These are phyloP conservation scores for Sminthurides bifidus DNA, from an alignment of 1,140 invertebrate genomes.

Conservation along the genomic window DNA sequence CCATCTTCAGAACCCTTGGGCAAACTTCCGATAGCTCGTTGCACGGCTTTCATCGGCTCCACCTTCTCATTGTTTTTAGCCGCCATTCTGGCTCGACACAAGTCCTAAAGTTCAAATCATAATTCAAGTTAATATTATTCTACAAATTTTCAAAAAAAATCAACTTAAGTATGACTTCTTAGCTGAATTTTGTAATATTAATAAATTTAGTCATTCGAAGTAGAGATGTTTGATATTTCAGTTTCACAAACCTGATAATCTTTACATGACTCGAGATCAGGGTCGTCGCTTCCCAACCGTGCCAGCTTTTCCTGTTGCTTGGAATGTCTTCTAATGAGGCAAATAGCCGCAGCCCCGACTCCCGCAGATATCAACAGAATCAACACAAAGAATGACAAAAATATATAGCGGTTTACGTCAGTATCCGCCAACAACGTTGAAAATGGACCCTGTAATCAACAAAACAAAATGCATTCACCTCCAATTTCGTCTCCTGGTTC, in stretches of 20 bases:
- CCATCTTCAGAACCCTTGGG: constrained; percentile 67
- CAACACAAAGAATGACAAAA: too few species aligned
- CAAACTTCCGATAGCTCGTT: constrained; percentile 57
- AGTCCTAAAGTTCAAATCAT: too few species aligned
- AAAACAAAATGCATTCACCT: too few species aligned
- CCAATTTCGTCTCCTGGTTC: too few species aligned
- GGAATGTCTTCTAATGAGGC: constrained; percentile 60
- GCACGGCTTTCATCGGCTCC: constrained; percentile 44
- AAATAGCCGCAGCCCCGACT: constrained; percentile 53
- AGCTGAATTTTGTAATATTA: background rate
- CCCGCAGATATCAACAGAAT: too few species aligned
- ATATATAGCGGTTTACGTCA: too few species aligned
- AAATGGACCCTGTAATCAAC: too few species aligned
- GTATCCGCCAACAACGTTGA: too few species aligned
- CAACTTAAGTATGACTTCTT: constrained; percentile 22
- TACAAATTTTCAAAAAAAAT: too few species aligned
- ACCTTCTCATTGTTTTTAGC: constrained; percentile 46
- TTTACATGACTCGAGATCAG: constrained; percentile 60
- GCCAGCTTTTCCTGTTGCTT: constrained; percentile 55
- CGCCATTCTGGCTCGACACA: constrained; percentile 90
- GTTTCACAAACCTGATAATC: constrained; percentile 95
- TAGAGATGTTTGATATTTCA: too few species aligned
- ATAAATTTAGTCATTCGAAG: background rate
- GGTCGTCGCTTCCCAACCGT: constrained; percentile 36
- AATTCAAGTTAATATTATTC: too few species aligned